Base-by-base conservation (phyloP, 2,888 invertebrate genomes). In the Yponomeuta cagnagella region DNA sequence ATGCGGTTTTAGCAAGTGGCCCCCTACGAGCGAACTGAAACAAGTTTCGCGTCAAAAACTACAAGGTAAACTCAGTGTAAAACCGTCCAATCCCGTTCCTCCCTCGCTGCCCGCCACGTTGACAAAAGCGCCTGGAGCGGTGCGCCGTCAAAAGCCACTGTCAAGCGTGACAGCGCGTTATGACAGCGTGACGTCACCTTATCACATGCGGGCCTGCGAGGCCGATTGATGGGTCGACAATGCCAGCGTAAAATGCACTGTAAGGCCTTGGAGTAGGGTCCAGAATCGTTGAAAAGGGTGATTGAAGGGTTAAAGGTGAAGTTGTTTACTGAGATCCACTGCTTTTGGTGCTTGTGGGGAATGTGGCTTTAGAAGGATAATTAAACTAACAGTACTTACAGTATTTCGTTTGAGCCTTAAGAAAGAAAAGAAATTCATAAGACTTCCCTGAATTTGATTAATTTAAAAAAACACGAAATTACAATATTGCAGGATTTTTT, bases 251-350 rank as follows among this genome's bases (percentile, higher is more conserved):
- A 43, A 43, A 43, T 43, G 43, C 43, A 43, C 43, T 8, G 43
- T 43, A 9, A 43, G 8, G 43, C 43, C 43, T 43, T 8, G 5
- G 43, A 43, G 43, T 43, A 43, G 43, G 43, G 43, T 43, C 1
- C 8, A 0, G 6, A 43, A 43, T 8, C 43, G 43, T 43, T 43
- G 8, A 43, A 43, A 6, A 43, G 33, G 3, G 65, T 31, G 10
- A 65, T 10, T 65, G 65, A 65, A n/a, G 64, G 30, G 65, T 65
- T 65, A 33, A 33, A 65, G 65, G 65, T 65, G 33, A 65, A 43
- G 43, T 10, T 10, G 31, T 6, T 31, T 30, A 30, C 12, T 65
- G 65, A 31, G 65, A 31, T n/a, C 31, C 31, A 65, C 65, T 5
- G 30, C 65, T 31, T 33, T 65, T 65, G 30, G 65, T 31, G 31